These are phyloP conservation scores for Tipula unca DNA, from an alignment of 2,888 invertebrate species.

Conservation along the genomic window DNA sequence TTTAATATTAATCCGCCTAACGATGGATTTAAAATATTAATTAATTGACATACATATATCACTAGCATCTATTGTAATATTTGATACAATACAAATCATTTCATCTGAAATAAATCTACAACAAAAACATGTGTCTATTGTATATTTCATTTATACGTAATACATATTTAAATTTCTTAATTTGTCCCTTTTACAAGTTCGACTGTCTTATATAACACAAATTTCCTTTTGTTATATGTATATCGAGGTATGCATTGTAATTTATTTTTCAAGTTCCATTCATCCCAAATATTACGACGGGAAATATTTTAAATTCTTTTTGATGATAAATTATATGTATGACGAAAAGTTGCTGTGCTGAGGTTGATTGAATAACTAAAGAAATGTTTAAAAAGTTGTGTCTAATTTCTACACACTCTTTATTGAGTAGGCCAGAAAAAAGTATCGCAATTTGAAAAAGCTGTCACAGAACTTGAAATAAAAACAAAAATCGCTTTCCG, in stretches of 20 bases:
- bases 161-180: background rate
- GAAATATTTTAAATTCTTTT: background rate
- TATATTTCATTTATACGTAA: background rate
- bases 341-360: background rate
- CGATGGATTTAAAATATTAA: background rate
- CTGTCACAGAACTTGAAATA: too few relatives aligned
- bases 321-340: background rate
- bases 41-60: background rate
- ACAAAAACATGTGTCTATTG: background rate
- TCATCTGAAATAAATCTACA: background rate
- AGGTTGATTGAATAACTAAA: background rate
- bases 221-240: too few relatives aligned
- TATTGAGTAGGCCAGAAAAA: too few relatives aligned
- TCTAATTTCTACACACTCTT: too few relatives aligned
- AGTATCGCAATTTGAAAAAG: too few relatives aligned
- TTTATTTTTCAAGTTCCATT: background rate
- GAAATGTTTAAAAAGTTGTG: too few relatives aligned
- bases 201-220: background rate
- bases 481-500: too few relatives aligned
- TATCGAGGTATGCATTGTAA: background rate
- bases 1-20: background rate
- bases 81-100: background rate
- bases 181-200: background rate
- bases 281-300: background rate
- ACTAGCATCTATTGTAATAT: background rate